Conservation (phyloP, 2,113 vertebrate genomes). For the Proteles cristata region DNA sequence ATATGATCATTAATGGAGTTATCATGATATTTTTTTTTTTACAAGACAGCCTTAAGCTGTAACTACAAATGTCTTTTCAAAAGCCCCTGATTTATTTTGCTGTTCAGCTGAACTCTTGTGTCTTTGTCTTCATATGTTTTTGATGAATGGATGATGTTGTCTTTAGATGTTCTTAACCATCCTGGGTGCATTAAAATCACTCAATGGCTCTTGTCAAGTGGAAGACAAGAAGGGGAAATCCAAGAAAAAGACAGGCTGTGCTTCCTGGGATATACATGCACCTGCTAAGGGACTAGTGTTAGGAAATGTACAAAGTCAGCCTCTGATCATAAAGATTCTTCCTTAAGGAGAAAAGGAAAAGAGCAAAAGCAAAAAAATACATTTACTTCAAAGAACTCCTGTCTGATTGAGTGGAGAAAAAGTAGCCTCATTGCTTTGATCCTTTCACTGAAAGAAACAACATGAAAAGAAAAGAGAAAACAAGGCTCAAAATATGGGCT, state of each 20-base stretch:
- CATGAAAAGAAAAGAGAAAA: slow-evolving; percentile 65
- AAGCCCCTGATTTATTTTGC: slow-evolving; percentile 73
- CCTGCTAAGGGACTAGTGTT: slow-evolving; percentile 73
- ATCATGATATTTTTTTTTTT: slow-evolving; percentile 78
- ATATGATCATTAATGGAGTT: slow-evolving; percentile 78
- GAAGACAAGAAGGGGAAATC: slow-evolving; percentile 53
- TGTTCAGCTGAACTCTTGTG: slow-evolving; percentile 69
- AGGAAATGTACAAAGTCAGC: slow-evolving; percentile 72
- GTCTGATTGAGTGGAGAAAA: slow-evolving; percentile 72
- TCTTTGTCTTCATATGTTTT: slow-evolving; percentile 76
- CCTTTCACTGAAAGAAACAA: slow-evolving; percentile 78
- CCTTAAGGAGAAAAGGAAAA: slow-evolving; percentile 57
- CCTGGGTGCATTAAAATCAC: slow-evolving; percentile 73
- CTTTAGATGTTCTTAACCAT: slow-evolving; percentile 77
- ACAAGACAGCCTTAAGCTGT: slow-evolving; percentile 76
- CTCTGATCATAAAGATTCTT: slow-evolving; percentile 73
- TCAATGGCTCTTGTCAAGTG: slow-evolving; percentile 71
- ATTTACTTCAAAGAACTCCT: slow-evolving; percentile 82
- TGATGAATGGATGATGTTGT: slow-evolving; percentile 77
- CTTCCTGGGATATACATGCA: slow-evolving; percentile 55
- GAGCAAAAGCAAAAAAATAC: slow-evolving; percentile 23
- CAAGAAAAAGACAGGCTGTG: slow-evolving; percentile 75
- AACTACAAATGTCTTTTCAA: slow-evolving; percentile 78
- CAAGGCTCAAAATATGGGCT: slow-evolving; percentile 59
- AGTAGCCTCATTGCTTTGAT: slow-evolving; percentile 81